Evolutionary conservation across 2,888 invertebrate species (phyloP), one percentile per base, ranked within the genome.

Genomic region (Agrochola litura): DNA sequence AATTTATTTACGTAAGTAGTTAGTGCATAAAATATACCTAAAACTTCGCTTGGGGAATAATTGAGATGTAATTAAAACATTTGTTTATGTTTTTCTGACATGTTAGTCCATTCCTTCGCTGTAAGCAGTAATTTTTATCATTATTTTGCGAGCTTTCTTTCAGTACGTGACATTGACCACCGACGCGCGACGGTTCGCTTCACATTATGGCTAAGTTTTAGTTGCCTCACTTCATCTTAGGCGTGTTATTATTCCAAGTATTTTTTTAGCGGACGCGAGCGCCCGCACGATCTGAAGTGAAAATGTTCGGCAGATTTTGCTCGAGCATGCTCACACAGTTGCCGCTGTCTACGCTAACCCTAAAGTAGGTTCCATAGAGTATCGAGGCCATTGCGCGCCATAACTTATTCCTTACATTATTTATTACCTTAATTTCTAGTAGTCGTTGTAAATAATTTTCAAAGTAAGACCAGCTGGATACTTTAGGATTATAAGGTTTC

Each of bases 401-500:
- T 84, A 86, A 86, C 72, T 81, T 85, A 86, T 73, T 76, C 75
- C 73, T 70, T 71, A 77, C 64, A 81, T 78, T 84, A 86, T 79
- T 84, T 81, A 86, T 86, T 76, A 70, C 76, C 77, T 79, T 86
- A 81, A 84, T 84, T 86, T 79, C 70, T 79, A 81, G 68, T 79
- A 86, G 79, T 81, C 75, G 66, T 77, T 77, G 76, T 77, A 76
- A 84, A 76, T 86, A 76, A 77, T 72, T 72, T 78, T 66, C 68
- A 70, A 75, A 79, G 66, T 77, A 49, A 67, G 43, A 67, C 71
- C 78, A 73, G 76, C 69, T 81, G 78, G 73, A 70, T 84, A 76
- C 71, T 72, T 79, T 60, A 3, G 80, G 84, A 74, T 83, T 79
- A 82, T 69, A 58, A 78, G 54, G 41, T 41, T 30, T 61, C 1